A percentile compares a stretch with the other conserved stretches of the same genome.
Evolutionary conservation across 2,797 vertebrate species (phyloP).

Genomic region (Florisuga fusca): DNA sequence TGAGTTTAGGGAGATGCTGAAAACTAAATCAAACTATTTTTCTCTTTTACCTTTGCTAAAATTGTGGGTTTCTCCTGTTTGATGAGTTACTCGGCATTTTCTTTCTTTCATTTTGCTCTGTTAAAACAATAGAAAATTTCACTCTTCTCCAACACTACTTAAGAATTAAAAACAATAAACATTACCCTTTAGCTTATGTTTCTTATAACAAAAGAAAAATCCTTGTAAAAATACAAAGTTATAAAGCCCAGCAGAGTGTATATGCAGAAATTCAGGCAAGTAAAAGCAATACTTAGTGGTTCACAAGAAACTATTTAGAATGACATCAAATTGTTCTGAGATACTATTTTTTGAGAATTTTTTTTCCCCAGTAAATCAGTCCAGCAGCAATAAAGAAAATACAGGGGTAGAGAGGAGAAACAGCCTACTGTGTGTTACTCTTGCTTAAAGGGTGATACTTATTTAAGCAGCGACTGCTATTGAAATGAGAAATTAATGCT

Average conservation of each 20-base stretch:
- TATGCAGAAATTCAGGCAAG: neutral
- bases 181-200: neutral
- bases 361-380: neutral
- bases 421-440: no score
- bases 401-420: no score
- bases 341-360: neutral
- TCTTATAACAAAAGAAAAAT: neutral
- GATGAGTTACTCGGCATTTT: slow-evolving; percentile 17
- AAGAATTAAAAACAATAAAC: neutral
- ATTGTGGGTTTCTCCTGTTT: slow-evolving; percentile 32
- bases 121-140: neutral
- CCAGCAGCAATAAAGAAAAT: no score
- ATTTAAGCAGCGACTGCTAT: no score
- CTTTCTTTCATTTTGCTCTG: neutral
- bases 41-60: slow-evolving; percentile 32
- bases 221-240: neutral
- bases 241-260: neutral
- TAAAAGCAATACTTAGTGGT: neutral
- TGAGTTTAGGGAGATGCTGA: neutral
- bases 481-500: no score
- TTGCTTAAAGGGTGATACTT: no score
- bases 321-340: neutral
- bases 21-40: neutral
- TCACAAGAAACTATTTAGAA: neutral
- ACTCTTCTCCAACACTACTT: neutral